Evolutionary conservation across 1,140 invertebrate species (phyloP), one percentile per base, ranked within the genome.

Genomic region (Cryptotermes secundus): DNA sequence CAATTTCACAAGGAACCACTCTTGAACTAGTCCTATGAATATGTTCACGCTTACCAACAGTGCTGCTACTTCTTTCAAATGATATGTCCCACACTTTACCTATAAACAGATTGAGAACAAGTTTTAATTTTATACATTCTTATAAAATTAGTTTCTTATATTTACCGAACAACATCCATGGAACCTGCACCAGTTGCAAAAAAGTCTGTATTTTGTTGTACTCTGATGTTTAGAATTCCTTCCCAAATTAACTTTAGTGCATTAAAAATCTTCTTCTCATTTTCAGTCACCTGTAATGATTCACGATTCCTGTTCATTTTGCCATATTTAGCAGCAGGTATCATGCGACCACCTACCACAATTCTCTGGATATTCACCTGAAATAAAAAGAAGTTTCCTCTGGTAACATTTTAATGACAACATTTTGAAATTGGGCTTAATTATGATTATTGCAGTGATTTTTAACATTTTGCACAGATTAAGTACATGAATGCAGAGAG

Each of bases 141-240:
- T 38, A 81, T 79, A 81, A n/a, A 3, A 83, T 14, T 79, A 31
- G 3, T 26, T 6, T 3, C 26, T 7, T n/a, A 87, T 84, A 84
- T 82, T 85, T 89, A 93, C 92, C 94, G 93, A 1, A 98, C 97
- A 16, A 99, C 97, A 89, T 99, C 98, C 97, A 99, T 99, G 19
- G 97, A 98, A 0, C 96, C 96, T 34, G 96, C 98, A 36, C 98
- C 98, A 65, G 92, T 94, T 22, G 93, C 94, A 89, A 99, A 99
- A 89, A 99, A 99, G 88, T 99, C 97, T 0, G 96, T 97, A 1
- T 94, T 92, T 3, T 95, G 91, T 3, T 94, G 93, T 7, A 99
- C 92, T 1, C 95, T 93, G 2, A 93, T 90, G 86, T 94, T 95
- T 0, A 99, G 90, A 87, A 99, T 99, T 12, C 93, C 93, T 85